Base-by-base conservation (phyloP, 2,113 vertebrate genomes). In the Tachycineta bicolor region DNA sequence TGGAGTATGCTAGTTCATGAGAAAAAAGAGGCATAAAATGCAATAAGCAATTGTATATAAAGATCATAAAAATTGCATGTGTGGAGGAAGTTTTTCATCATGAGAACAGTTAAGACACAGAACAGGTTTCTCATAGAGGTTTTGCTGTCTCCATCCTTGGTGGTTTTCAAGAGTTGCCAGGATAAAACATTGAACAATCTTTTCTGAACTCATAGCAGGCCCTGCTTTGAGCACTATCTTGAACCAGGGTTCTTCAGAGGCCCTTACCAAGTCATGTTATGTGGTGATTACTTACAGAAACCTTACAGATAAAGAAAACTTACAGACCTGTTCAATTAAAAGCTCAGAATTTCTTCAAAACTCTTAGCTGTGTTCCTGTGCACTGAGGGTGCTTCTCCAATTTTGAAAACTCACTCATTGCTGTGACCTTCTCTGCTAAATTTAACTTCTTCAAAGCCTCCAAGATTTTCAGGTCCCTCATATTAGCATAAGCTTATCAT, bases 161-260 rank as follows among this genome's bases (percentile, higher is more conserved):
- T 69, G 11, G 10, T 62, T 88, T 92, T 82, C 52, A 50, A 55
- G 33, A 67, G 6, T 17, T 0, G 0, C 3, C 43, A 50, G 31
- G 23, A 49, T n/a, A 76, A 76, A 76, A 24, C 15, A 19, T 76
- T 76, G 63, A 83, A 12, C 10, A 83, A 46, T 8, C 1, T 28
- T 46, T 26, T 65, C 24, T 79, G 26, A 68, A 33, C 49, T 59
- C 23, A 39, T 1, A 50, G 43, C 7, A 86, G n/a, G 83, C 16
- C 8, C 14, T 64, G 9, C 14, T 73, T 47, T 52, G 34, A 88
- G 16, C 5, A 28, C 50, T 67, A 5, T 34, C 5, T 49, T 53
- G 31, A 49, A 14, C 44, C 53, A 37, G n/a, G 25, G 9, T 44
- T 26, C 11, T 69, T 62, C 43, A 53, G 24, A 81, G 37, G 31